phyloP scores from a whole-genome alignment of 2,797 vertebrate species.

The Cercopithecus mitis region DNA sequence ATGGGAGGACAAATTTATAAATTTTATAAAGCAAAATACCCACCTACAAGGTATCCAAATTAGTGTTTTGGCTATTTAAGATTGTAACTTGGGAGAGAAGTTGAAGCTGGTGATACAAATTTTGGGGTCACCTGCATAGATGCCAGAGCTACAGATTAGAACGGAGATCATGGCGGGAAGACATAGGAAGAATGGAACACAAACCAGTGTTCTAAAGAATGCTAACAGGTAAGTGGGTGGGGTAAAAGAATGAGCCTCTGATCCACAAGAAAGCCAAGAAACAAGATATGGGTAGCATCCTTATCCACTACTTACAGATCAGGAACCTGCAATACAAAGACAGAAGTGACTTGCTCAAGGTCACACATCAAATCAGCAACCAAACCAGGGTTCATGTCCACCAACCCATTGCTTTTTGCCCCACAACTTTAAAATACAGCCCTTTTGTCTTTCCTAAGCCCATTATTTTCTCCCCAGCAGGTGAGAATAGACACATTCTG shows the following conservation, averaged over 20 bases:
- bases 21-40: not conserved
- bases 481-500: not conserved
- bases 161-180: not conserved
- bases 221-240: too few species aligned
- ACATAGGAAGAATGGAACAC: not conserved
- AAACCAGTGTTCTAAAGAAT: not conserved
- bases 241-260: not conserved
- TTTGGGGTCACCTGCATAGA: not conserved
- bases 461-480: not conserved
- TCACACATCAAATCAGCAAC: not conserved
- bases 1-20: not conserved
- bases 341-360: not conserved
- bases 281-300: not conserved
- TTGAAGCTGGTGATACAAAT: not conserved
- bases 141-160: not conserved
- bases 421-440: not conserved
- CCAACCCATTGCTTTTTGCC: not conserved
- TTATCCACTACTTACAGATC: not conserved
- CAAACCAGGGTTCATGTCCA: not conserved
- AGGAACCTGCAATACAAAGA: not conserved
- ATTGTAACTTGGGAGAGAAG: not conserved
- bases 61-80: not conserved
- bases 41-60: not conserved
- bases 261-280: not conserved
- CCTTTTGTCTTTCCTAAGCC: not conserved